Evolutionary conservation across 2,888 invertebrate genomes (phyloP), one percentile per base, ranked within the genome.

Genomic region (Megalurothrips usitatus): DNA sequence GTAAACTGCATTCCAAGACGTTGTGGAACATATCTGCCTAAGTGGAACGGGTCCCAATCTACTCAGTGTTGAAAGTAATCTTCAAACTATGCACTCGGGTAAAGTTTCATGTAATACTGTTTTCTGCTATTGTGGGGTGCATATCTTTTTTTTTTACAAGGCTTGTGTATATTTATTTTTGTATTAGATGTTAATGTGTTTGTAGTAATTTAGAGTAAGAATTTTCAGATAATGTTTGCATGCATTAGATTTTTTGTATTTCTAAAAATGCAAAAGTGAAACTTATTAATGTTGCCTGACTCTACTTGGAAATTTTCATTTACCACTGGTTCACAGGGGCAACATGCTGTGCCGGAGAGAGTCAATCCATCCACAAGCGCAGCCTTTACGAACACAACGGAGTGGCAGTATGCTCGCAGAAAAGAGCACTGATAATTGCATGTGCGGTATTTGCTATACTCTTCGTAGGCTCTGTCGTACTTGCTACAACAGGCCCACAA

Each of bases 401-500:
- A 28, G 93, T 96, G 82, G 94, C 95, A 26, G 94, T 95, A 63
- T 96, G 96, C 87, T 96, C 96, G 8, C 95, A 96, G 86, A 92
- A 94, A 82, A 91, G 94, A 84, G 96, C 96, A 68, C 90, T 96
- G 12, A 92, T 93, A 86, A 92, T 97, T 83, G 93, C 95, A 79
- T 92, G 93, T 80, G 88, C 94, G 82, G 93, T 96, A 63, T 92
- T 96, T 86, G 92, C 93, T 9, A 91, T 94, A 52, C 92, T 96
- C 85, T 92, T 96, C 86, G 91, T 93, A 84, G 93, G 95, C 81
- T 95, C 97, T 78, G 90, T 97, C 83, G 92, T 97, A 83, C 94
- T 96, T 83, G 96, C 97, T 81, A 96, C 96, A 87, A 96, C 96
- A 81, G 93, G 96, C 84, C 96, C 96, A 81, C 93, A 94, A 87